Evolutionary conservation across 2,888 invertebrate genomes (phyloP).

Genomic region (Lithophane leautieri): DNA sequence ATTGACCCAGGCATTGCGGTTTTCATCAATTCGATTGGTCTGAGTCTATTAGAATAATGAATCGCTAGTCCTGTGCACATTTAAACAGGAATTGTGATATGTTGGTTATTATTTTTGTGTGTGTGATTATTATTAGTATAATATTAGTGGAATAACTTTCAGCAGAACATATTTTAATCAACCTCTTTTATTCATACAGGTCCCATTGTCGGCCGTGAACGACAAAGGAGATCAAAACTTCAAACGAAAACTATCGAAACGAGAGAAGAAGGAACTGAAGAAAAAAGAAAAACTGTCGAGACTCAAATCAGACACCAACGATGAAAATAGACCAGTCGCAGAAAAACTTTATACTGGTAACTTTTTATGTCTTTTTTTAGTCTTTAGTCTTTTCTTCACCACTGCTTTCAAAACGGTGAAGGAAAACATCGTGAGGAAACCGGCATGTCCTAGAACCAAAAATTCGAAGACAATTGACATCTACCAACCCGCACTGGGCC

Average conservation of each 20-base stretch:
- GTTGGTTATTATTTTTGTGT: slow-evolving; percentile 1
- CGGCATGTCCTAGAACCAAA: no score
- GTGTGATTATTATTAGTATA: neutral
- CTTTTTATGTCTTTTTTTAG: neutral
- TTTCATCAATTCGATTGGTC: neutral
- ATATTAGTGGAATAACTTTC: neutral
- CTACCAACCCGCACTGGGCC: no score
- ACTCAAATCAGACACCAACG: slow-evolving; percentile 92
- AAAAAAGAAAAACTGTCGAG: slow-evolving; percentile 97
- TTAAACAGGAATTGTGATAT: neutral
- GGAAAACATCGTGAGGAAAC: no score
- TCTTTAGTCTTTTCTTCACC: no score
- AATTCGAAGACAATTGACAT: no score
- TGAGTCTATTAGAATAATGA: neutral
- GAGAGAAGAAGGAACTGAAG: slow-evolving; percentile 99
- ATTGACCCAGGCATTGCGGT: neutral
- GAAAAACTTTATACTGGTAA: slow-evolving; percentile 97
- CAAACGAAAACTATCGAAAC: slow-evolving; percentile 98
- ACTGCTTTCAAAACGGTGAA: no score
- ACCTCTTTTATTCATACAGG: slow-evolving; percentile 43
- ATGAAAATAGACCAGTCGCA: slow-evolving; percentile 95
- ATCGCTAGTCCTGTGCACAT: neutral
- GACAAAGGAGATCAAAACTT: slow-evolving; percentile 95
- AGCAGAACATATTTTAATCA: neutral
- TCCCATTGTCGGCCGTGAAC: slow-evolving; percentile 88